phyloP scores from a whole-genome alignment of 2,113 vertebrate species.

The Apistogramma diplotaenia region DNA sequence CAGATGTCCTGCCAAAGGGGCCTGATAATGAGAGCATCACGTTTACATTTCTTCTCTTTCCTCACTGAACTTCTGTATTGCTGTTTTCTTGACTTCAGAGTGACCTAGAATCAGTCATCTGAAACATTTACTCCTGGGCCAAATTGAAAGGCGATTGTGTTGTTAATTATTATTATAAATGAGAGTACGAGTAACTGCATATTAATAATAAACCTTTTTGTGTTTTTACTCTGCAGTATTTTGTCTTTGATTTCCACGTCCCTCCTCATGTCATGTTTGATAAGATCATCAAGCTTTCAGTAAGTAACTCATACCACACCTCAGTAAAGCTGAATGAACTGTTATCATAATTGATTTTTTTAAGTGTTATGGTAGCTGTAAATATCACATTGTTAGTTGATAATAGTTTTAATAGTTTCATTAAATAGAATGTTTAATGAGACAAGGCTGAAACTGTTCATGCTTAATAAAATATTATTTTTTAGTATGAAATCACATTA shows the following conservation, averaged over 20 bases:
- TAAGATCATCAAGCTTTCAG: constrained; percentile 96
- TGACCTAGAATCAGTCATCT: background rate
- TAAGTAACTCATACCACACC: constrained; percentile 71
- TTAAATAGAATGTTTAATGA: background rate
- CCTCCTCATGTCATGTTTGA: constrained; percentile 97
- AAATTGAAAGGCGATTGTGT: background rate
- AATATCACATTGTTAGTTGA: background rate
- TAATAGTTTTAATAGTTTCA: background rate
- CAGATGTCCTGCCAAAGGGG: background rate
- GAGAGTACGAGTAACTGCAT: background rate
- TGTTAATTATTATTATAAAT: background rate
- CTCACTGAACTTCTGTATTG: background rate
- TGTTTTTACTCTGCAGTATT: constrained; percentile 81
- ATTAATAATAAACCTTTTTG: constrained; percentile 7
- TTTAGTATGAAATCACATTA: background rate
- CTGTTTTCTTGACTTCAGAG: background rate
- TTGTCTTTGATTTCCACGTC: constrained; percentile 97
- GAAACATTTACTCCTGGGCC: background rate
- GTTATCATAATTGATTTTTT: background rate
- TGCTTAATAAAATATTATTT: background rate
- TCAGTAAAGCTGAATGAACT: background rate
- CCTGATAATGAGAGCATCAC: background rate
- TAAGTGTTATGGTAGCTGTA: background rate
- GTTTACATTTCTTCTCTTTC: background rate
- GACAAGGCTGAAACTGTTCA: background rate